Evolutionary conservation across 2,113 vertebrate species (phyloP), one percentile per base, ranked within the genome.

Genomic region (Syrmaticus mikado): DNA sequence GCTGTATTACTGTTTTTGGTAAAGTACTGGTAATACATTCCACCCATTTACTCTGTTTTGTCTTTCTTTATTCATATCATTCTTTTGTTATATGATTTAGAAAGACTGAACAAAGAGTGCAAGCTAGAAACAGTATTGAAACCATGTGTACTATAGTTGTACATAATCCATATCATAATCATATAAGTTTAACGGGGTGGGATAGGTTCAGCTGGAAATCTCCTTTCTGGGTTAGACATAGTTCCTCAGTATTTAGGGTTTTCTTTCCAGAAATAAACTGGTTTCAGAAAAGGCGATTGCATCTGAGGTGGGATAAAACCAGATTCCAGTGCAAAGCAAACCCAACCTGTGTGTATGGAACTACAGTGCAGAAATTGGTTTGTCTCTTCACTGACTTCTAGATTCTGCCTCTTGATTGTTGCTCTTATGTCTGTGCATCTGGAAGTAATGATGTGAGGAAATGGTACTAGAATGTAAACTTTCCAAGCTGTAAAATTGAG

Each of bases 361-460:
- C 15, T 43, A 27, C 1, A 1, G 34, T n/a, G 60, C 25, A 85
- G 60, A 76, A 93, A 92, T 46, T 62, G 18, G 48, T 36, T 25
- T 55, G 8, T 43, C 57, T 68, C 79, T 73, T 88, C 9, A 11
- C 65, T 65, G 85, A 32, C 60, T 78, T 41, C n/a, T 45, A 14
- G 6, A 76, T 89, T 96, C 72, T 71, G 21, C 71, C 77, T 86
- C 72, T 72, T 65, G 32, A 75, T 88, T 82, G 55, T 61, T 57
- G 76, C 78, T 85, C 95, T 95, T 96, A 60, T 40, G 6, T 70
- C 40, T 74, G 22, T 87, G 50, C 55, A 85, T 90, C 78, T 96
- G 87, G 91, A 93, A 97, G 70, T 34, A 48, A 85, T 87, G 81
- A 89, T 75, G 60, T 60, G 79, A 74, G 74, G 73, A 93, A 89